These are phyloP conservation scores for Labeo calbasu DNA, from an alignment of 2,797 vertebrate species.

Conservation along the genomic window DNA sequence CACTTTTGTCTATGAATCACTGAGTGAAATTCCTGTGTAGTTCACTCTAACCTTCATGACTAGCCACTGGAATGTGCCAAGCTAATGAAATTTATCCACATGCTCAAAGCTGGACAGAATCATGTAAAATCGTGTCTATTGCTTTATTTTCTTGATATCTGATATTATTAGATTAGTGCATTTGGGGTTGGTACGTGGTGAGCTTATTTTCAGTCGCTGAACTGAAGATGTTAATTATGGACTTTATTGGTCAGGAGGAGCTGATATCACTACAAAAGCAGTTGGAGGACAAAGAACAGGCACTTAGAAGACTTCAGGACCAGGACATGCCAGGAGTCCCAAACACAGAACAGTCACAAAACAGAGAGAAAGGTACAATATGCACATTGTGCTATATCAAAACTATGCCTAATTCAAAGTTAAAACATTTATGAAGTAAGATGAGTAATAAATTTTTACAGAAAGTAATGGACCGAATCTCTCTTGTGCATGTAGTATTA, in stretches of 20 bases:
- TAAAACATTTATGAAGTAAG: too few relatives aligned
- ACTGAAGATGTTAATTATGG: not conserved
- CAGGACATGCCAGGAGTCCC: constrained; percentile 72
- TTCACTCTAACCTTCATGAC: not conserved
- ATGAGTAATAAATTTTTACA: not conserved
- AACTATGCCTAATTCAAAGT: too few relatives aligned
- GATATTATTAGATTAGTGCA: not conserved
- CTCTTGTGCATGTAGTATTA: too few relatives aligned
- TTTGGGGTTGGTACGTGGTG: not conserved
- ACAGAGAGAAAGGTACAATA: constrained; percentile 81
- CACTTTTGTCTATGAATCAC: not conserved
- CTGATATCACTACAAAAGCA: constrained; percentile 84
- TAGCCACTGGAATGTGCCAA: not conserved
- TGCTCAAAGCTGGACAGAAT: not conserved
- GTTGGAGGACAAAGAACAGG: constrained; percentile 85
- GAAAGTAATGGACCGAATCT: not conserved
- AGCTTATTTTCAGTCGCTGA: constrained; percentile 6
- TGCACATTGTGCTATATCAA: not conserved
- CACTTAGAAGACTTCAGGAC: constrained; percentile 83
- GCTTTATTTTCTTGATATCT: not conserved
- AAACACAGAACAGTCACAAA: constrained; percentile 70
- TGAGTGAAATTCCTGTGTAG: not conserved
- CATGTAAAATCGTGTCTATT: not conserved
- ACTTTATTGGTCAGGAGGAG: constrained; percentile 81
- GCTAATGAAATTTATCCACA: not conserved